These are phyloP conservation scores for Oxygymnocypris stewartii DNA, from an alignment of 2,113 vertebrate genomes.

Conservation along the genomic window DNA sequence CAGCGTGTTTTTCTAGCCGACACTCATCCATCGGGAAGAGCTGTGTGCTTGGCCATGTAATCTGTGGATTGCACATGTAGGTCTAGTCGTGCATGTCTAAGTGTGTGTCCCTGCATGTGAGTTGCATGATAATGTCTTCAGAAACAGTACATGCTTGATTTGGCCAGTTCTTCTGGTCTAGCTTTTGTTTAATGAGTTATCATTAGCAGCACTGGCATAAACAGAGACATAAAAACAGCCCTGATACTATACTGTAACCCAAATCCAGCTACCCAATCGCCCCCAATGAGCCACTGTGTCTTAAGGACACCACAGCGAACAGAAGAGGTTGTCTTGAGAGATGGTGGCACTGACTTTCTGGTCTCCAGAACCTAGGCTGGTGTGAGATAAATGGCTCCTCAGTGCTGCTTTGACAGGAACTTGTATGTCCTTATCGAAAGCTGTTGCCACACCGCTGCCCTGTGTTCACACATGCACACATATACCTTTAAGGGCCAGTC, in stretches of 20 bases:
- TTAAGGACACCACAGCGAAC: neutral
- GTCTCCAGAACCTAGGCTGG: slow-evolving; percentile 37
- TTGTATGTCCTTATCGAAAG: slow-evolving; percentile 45
- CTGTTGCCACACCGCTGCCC: slow-evolving; percentile 23
- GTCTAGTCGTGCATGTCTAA: neutral
- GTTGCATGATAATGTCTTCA: slow-evolving; percentile 3
- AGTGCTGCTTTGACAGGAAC: slow-evolving; percentile 38
- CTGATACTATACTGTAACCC: neutral
- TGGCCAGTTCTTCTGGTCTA: neutral
- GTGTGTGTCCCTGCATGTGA: slow-evolving; percentile 15
- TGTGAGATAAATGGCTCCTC: slow-evolving; percentile 50
- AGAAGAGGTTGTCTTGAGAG: neutral
- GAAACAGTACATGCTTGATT: neutral
- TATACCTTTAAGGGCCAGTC: neutral
- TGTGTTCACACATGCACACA: neutral
- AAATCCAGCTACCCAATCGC: neutral
- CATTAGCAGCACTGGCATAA: neutral
- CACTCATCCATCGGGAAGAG: slow-evolving; percentile 22
- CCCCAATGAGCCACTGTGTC: neutral
- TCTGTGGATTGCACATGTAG: slow-evolving; percentile 37
- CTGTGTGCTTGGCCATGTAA: slow-evolving; percentile 35
- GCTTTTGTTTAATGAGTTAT: neutral
- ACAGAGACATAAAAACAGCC: neutral
- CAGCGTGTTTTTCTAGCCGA: neutral
- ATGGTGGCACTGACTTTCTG: slow-evolving; percentile 21